Conservation (phyloP, 2,113 vertebrate genomes). For the Podocnemis expansa region DNA sequence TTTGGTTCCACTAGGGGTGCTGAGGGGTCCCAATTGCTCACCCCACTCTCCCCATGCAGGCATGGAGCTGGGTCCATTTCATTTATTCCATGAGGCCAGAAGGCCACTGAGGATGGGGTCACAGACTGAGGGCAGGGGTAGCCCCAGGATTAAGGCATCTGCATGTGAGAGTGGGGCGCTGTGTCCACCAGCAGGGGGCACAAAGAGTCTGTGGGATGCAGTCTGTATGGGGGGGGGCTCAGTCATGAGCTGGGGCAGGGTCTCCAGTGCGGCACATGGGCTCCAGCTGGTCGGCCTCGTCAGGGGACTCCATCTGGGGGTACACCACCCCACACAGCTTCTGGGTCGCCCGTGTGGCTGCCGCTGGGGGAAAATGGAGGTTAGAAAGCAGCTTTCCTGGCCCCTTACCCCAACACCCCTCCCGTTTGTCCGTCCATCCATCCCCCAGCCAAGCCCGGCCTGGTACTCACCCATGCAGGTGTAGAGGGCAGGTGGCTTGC, state of each 20-base stretch:
- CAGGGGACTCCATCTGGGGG: constrained; percentile 59
- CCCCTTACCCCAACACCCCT: not conserved
- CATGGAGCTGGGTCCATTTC: not conserved
- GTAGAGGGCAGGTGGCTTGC: constrained; percentile 88
- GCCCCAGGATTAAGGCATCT: too few relatives aligned
- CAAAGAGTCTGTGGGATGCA: too few relatives aligned
- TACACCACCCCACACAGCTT: constrained; percentile 80
- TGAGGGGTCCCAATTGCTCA: not conserved
- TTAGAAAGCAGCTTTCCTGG: not conserved
- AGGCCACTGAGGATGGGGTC: too few relatives aligned
- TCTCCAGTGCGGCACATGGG: constrained; percentile 21
- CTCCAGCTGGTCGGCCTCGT: constrained; percentile 58
- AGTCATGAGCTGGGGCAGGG: not conserved
- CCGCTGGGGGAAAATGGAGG: not conserved
- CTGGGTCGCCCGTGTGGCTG: not conserved
- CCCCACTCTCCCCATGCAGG: not conserved
- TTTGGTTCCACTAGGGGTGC: too few relatives aligned
- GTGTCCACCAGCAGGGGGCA: not conserved
- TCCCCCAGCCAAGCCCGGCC: not conserved
- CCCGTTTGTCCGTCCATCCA: not conserved
- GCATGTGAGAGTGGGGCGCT: too few relatives aligned
- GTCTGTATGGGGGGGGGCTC: too few relatives aligned
- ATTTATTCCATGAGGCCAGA: not conserved
- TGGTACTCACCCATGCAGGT: constrained; percentile 81
- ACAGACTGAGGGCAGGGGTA: not conserved